Conservation (phyloP, 2,113 vertebrate genomes). For the Regulus satrapa region DNA sequence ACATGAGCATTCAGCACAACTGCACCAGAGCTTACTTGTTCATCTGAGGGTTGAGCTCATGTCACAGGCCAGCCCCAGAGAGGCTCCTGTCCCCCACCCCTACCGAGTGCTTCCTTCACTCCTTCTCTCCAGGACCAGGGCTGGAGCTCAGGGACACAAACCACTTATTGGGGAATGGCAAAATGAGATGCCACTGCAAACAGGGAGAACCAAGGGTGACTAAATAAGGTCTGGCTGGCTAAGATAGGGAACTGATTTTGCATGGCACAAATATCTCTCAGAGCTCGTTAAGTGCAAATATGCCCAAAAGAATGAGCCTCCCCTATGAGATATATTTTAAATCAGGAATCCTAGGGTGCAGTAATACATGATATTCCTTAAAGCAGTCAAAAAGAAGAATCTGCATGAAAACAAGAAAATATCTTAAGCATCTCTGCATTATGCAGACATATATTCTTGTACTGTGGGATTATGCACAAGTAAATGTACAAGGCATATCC, state of each 20-base stretch:
- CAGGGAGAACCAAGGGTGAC: neutral
- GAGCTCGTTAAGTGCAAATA: slow-evolving; percentile 22
- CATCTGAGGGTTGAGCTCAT: neutral
- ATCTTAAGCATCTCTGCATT: slow-evolving; percentile 1
- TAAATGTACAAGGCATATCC: neutral
- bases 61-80: neutral
- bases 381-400: slow-evolving; percentile 27
- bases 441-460: neutral
- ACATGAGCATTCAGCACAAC: neutral
- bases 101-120: fast-evolving
- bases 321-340: slow-evolving; percentile 7
- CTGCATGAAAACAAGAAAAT: slow-evolving; percentile 33
- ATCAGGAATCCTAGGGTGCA: slow-evolving; percentile 27
- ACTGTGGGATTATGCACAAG: neutral
- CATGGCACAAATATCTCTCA: neutral
- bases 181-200: neutral
- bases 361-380: neutral
- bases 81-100: neutral
- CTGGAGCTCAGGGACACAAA: neutral
- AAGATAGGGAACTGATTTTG: slow-evolving; percentile 6
- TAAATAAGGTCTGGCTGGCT: neutral
- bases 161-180: neutral
- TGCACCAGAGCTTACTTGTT: neutral
- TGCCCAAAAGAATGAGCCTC: slow-evolving; percentile 1
- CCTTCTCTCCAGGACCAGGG: neutral